Percentiles rank a stretch among this genome's conserved stretches.
phyloP scores from a whole-genome alignment of 2,113 vertebrate genomes.

The Platanista minor region DNA sequence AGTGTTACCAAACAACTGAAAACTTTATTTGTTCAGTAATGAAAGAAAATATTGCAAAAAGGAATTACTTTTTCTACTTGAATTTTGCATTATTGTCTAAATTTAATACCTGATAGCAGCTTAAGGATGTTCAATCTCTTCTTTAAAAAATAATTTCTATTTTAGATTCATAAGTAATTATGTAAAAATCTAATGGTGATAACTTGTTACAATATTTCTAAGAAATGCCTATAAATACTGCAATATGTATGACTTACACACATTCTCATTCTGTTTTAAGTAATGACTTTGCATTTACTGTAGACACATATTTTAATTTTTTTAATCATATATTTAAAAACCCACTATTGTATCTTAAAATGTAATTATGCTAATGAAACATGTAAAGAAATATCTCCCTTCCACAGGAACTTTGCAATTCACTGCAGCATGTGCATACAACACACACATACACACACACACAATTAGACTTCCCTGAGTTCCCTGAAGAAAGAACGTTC shows the following conservation, averaged over 20 bases:
- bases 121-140: not conserved
- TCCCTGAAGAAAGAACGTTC: not conserved
- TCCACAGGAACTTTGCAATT: not conserved
- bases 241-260: not conserved
- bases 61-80: not conserved
- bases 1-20: not conserved
- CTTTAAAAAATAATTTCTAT: not conserved
- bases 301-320: not conserved
- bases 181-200: slow-evolving; percentile 18
- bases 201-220: not conserved
- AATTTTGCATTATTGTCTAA: slow-evolving; percentile 24
- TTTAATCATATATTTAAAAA: not conserved
- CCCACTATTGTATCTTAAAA: not conserved
- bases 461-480: not conserved
- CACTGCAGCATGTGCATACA: not conserved
- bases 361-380: not conserved
- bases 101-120: not conserved
- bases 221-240: not conserved
- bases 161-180: not conserved
- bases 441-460: not conserved
- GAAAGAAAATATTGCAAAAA: not conserved
- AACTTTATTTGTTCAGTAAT: not conserved
- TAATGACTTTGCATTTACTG: not conserved
- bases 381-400: not conserved
- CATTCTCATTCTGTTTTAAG: slow-evolving; percentile 26